phyloP scores from a whole-genome alignment of 1,140 invertebrate genomes.

The Drosophila azteca region DNA sequence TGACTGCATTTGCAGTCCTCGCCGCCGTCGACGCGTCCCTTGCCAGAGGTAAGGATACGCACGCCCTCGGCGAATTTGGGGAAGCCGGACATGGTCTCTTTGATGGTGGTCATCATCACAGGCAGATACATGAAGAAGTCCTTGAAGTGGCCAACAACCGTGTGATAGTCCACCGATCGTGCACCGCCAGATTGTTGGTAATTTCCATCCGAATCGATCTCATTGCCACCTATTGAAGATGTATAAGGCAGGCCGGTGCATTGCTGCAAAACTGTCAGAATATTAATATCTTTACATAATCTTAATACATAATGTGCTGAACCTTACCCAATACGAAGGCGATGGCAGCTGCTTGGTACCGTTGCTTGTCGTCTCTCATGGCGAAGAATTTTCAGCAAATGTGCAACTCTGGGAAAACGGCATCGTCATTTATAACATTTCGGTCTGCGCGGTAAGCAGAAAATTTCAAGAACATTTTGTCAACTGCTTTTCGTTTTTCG shows the following conservation, averaged over 20 bases:
- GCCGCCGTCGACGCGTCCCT: slow-evolving; percentile 53
- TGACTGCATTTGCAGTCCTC: slow-evolving; percentile 75
- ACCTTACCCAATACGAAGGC: slow-evolving; percentile 67
- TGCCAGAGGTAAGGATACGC: slow-evolving; percentile 67
- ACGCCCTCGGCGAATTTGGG: slow-evolving; percentile 78
- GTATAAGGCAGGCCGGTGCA: slow-evolving; percentile 43
- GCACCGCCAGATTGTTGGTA: slow-evolving; percentile 31
- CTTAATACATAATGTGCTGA: background rate
- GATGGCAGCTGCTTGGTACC: slow-evolving; percentile 43
- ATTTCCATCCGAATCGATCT: slow-evolving; percentile 37
- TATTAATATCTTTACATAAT: no score
- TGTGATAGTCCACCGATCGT: slow-evolving; percentile 67
- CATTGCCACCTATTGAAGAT: slow-evolving; percentile 43
- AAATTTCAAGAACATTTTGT: slow-evolving; percentile 56
- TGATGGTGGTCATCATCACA: slow-evolving; percentile 78
- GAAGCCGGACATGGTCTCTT: slow-evolving; percentile 77
- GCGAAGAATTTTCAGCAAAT: slow-evolving; percentile 51
- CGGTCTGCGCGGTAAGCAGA: slow-evolving; percentile 56
- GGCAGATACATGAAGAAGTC: slow-evolving; percentile 82
- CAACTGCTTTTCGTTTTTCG: slow-evolving; percentile 2
- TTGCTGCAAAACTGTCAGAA: slow-evolving; percentile 42
- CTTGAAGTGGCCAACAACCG: slow-evolving; percentile 74
- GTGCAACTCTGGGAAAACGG: slow-evolving; percentile 34
- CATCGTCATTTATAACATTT: slow-evolving; percentile 57
- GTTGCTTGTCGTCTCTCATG: slow-evolving; percentile 47